Conservation (phyloP, 2,888 invertebrate genomes). For the Nineta flava region DNA sequence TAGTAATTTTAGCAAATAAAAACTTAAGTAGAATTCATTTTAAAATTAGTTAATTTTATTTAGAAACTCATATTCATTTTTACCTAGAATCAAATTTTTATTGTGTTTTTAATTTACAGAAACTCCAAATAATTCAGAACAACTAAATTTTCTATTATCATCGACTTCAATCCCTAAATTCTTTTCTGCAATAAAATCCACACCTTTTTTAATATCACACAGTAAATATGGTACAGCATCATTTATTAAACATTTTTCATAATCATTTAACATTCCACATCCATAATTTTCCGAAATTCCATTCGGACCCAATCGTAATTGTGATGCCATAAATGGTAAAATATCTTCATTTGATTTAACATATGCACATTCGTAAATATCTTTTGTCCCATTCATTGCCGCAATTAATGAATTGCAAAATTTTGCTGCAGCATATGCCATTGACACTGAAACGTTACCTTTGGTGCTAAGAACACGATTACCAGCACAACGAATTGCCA, state of each 20-base stretch:
- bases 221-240: slow-evolving; percentile 84
- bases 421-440: slow-evolving; percentile 94
- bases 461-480: slow-evolving; percentile 98
- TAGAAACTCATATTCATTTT: no score
- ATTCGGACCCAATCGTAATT: slow-evolving; percentile 70
- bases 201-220: slow-evolving; percentile 88
- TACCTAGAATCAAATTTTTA: no score
- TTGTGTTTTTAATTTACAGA: no score
- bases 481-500: slow-evolving; percentile 96
- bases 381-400: slow-evolving; percentile 72
- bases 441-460: slow-evolving; percentile 95
- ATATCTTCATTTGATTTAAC: slow-evolving; percentile 80
- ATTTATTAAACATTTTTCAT: slow-evolving; percentile 67
- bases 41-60: no score
- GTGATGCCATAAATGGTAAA: slow-evolving; percentile 86
- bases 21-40: no score
- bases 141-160: no score
- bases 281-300: slow-evolving; percentile 92
- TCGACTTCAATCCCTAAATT: no score
- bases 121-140: no score
- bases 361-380: slow-evolving; percentile 86
- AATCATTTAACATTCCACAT: slow-evolving; percentile 67
- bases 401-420: slow-evolving; percentile 73
- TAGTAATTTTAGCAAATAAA: no score
- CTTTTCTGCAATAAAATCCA: slow-evolving; percentile 55